phyloP scores from a whole-genome alignment of 92 coral and sea anemone genomes.

The Porites cylindrica region DNA sequence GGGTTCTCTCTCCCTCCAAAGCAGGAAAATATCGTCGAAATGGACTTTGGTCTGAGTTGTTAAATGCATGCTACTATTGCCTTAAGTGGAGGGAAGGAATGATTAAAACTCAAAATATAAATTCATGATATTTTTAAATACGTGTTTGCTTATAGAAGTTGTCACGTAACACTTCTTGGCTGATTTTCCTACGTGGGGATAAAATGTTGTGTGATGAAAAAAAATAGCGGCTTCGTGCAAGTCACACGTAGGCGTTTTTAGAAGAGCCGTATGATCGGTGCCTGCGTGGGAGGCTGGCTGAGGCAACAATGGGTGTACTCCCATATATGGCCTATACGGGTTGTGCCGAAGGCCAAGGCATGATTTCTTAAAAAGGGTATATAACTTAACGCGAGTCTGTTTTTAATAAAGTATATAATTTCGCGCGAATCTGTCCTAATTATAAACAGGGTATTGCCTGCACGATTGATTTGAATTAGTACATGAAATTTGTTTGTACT shows the following conservation, averaged over 20 bases:
- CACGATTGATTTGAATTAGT: too few relatives aligned
- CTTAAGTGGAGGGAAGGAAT: constrained; percentile 9
- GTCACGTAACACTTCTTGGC: constrained; percentile 16
- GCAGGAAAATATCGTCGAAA: too few relatives aligned
- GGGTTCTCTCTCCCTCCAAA: neutral
- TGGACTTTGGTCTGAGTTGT: too few relatives aligned
- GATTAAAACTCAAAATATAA: neutral
- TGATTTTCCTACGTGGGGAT: constrained; percentile 2
- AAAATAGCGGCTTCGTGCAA: neutral
- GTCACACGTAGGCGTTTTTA: constrained; percentile 4
- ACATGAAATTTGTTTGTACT: too few relatives aligned
- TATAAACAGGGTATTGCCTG: too few relatives aligned
- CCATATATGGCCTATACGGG: neutral
- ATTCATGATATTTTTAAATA: neutral
- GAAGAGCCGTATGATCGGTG: constrained; percentile 1
- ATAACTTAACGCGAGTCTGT: neutral
- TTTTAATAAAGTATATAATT: too few relatives aligned
- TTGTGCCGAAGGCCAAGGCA: too few relatives aligned
- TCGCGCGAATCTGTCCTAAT: too few relatives aligned
- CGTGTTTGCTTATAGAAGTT: neutral
- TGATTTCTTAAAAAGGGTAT: too few relatives aligned
- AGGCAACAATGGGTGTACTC: neutral
- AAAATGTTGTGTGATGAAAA: constrained; percentile 7
- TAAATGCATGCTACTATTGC: neutral
- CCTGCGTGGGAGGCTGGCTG: neutral